Percentiles rank a stretch among this genome's conserved stretches.
Evolutionary conservation across 2,113 vertebrate species (phyloP).

Genomic region (Gallinago paraguaiae): DNA sequence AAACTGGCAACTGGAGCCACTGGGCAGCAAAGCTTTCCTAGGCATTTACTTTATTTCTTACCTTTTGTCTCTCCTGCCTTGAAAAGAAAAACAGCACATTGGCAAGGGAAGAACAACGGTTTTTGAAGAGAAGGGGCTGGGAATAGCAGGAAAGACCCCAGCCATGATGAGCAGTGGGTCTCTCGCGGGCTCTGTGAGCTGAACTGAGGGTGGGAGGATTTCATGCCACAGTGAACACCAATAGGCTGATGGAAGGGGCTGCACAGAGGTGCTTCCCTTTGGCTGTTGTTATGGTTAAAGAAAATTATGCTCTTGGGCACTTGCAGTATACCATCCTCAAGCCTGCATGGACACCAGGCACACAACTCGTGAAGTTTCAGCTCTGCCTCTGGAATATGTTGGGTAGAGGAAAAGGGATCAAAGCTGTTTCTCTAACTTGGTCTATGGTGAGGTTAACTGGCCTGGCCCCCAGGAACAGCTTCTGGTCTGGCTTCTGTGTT

Average conservation of each 20-base stretch:
- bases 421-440: not conserved
- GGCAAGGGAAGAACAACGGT: not conserved
- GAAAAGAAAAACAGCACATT: not conserved
- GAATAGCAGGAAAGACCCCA: not conserved
- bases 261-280: not conserved
- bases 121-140: not conserved
- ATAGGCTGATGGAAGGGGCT: not conserved
- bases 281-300: not conserved
- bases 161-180: accelerated
- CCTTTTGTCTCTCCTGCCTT: not conserved
- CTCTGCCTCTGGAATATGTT: not conserved
- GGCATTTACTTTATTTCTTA: not conserved
- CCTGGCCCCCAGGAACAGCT: not conserved
- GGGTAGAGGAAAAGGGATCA: not conserved
- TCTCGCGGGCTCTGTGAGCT: not conserved
- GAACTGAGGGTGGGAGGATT: not conserved
- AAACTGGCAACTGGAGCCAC: not conserved
- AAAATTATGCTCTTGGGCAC: not conserved
- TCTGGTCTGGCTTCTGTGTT: not conserved
- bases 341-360: not conserved
- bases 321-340: not conserved
- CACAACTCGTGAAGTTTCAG: not conserved
- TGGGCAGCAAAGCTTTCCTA: not conserved
- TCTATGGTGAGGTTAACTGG: not conserved
- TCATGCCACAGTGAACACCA: accelerated